Conservation (phyloP, 2,113 vertebrate genomes). For the Poecile atricapillus region DNA sequence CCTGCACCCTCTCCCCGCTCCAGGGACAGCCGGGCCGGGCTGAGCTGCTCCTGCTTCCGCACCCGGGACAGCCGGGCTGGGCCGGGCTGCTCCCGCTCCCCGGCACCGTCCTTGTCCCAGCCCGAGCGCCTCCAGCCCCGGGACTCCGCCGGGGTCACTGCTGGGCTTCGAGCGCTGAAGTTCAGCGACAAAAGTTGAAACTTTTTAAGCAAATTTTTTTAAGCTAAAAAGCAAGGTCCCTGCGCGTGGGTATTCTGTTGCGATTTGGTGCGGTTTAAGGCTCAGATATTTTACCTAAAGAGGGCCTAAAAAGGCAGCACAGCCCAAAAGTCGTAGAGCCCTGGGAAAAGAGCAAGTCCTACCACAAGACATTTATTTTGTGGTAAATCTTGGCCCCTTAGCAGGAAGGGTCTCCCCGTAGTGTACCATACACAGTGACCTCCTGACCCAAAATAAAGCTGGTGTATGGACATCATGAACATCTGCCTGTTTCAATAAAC, state of each 20-base stretch:
- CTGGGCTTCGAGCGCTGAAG: accelerated
- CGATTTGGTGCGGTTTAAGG: accelerated
- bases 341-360: accelerated
- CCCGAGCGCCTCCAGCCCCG: not conserved
- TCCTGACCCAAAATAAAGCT: not conserved
- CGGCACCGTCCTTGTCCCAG: not conserved
- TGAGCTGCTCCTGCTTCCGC: not conserved
- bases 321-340: accelerated
- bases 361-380: accelerated
- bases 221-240: too few relatives aligned
- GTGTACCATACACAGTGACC: accelerated
- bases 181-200: accelerated
- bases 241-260: accelerated
- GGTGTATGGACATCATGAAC: accelerated
- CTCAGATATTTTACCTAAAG: accelerated
- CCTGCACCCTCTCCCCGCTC: too few relatives aligned
- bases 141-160: accelerated
- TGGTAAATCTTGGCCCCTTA: too few relatives aligned
- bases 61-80: not conserved
- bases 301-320: accelerated
- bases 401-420: too few relatives aligned
- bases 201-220: too few relatives aligned
- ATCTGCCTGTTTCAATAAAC: not conserved
- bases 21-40: not conserved
- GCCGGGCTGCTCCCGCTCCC: not conserved